Base-by-base conservation (phyloP, 1,140 invertebrate species). In the Calephelis virginiensis region DNA sequence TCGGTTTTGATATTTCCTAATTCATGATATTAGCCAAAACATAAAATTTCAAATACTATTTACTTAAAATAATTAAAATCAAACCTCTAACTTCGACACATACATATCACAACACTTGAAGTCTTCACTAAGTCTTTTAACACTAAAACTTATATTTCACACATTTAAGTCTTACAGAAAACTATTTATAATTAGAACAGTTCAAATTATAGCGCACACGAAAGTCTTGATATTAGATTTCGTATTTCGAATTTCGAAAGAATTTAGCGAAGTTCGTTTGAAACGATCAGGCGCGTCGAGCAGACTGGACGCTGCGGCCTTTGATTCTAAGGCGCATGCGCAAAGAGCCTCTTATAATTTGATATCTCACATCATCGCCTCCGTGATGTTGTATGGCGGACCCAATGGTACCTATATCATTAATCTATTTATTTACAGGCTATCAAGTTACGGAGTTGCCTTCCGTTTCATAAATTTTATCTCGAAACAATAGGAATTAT, bases 311-410 rank as follows among this genome's bases (percentile, higher is more conserved):
- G 75, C 76, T 74, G 75, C 80, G 75, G 72, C 67, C 64, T 68
- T 63, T 62, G 49, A 50, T 47, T 28, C 47, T 13, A 79, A n/a
- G 74, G 83, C 85, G 86, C 86, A 79, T 87, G 86, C 81, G 82
- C 80, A 73, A 69, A 75, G 62, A 78, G 77, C 79, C 81, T 82
- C 79, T 85, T 84, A 87, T 89, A 89, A 86, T 87, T 84, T 89
- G 86, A 89, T 87, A 89, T 89, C 81, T 82, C 82, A 81, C 82
- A 83, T 84, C 83, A 84, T 78, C 82, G 80, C 83, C 79, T 81
- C 75, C 78, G 78, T 83, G 81, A 86, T 82, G 81, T 81, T 81
- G 77, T 80, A 82, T 85, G 79, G 81, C 80, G 80, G 81, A 81
- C 81, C 79, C 77, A 82, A 84, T 80, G 80, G 53, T 43, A 17